phyloP scores from a whole-genome alignment of 2,113 vertebrate genomes.

The Chrysemys picta region DNA sequence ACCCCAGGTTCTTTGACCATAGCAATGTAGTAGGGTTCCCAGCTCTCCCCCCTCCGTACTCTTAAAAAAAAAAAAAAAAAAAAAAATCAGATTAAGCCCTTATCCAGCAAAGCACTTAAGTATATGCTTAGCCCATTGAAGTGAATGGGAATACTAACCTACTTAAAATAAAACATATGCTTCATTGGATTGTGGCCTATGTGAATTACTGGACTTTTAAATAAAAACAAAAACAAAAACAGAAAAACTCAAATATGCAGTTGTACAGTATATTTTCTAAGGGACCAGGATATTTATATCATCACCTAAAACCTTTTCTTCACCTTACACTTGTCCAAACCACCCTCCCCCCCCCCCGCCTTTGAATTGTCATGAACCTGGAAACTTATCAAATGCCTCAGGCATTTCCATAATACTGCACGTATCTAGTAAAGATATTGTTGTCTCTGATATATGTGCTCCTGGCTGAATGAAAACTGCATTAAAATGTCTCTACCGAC shows the following conservation, averaged over 20 bases:
- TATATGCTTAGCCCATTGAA: conserved; percentile 41
- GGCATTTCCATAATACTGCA: neutral
- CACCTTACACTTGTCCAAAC: neutral
- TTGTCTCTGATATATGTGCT: neutral
- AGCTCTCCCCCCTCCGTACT: neutral
- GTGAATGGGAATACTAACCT: conserved; percentile 60
- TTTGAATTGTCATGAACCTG: neutral
- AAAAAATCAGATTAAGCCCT: conserved; percentile 30
- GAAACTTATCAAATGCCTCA: neutral
- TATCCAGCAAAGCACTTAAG: conserved; percentile 23
- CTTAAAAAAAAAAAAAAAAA: neutral
- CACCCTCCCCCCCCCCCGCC: neutral
- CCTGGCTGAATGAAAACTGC: neutral
- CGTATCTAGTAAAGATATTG: neutral
- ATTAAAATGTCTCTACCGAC: neutral
- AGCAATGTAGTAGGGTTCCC: neutral
- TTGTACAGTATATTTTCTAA: neutral
- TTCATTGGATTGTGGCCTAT: conserved; percentile 21
- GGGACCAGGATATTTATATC: neutral
- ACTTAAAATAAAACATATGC: conserved; percentile 36
- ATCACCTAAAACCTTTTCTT: neutral
- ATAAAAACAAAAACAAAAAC: neutral
- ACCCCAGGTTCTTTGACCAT: neutral
- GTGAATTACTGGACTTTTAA: conserved; percentile 22
- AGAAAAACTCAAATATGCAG: conserved; percentile 23